These are phyloP conservation scores for Marisa cornuarietis DNA, from an alignment of 1,140 invertebrate genomes.

Conservation along the genomic window DNA sequence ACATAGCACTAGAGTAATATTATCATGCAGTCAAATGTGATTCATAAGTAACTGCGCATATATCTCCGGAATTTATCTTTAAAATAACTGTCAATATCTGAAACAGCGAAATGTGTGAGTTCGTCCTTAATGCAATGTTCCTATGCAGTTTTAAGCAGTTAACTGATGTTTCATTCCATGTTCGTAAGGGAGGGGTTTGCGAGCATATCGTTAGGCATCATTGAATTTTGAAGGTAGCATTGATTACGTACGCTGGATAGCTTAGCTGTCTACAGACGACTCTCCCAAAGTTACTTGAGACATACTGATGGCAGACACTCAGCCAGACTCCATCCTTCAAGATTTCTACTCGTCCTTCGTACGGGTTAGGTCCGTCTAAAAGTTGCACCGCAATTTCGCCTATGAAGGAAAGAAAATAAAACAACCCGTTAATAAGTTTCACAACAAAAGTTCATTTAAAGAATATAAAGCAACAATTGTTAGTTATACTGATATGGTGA, in stretches of 20 bases:
- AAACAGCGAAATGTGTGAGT: too few species aligned
- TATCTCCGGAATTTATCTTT: too few species aligned
- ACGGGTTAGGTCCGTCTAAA: not conserved
- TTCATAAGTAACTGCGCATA: too few species aligned
- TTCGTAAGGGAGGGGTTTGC: not conserved
- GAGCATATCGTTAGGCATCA: not conserved
- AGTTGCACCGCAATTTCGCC: not conserved
- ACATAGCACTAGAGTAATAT: not conserved
- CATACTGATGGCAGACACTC: not conserved
- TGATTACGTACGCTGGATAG: not conserved
- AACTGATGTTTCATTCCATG: not conserved
- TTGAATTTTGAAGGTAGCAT: not conserved
- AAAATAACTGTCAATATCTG: too few species aligned
- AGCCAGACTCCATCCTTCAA: constrained; percentile 10
- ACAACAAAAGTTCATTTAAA: too few species aligned
- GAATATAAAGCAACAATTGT: too few species aligned
- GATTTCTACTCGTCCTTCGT: constrained; percentile 4
- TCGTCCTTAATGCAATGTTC: too few species aligned
- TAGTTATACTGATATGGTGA: too few species aligned
- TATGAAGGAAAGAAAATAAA: not conserved
- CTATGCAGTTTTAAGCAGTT: not conserved
- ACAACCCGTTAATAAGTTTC: too few species aligned
- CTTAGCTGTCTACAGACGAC: not conserved
- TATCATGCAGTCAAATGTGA: too few species aligned
- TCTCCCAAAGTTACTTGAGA: not conserved